Evolutionary conservation across 2,888 invertebrate genomes (phyloP).

Genomic region (Clitarchus hookeri): DNA sequence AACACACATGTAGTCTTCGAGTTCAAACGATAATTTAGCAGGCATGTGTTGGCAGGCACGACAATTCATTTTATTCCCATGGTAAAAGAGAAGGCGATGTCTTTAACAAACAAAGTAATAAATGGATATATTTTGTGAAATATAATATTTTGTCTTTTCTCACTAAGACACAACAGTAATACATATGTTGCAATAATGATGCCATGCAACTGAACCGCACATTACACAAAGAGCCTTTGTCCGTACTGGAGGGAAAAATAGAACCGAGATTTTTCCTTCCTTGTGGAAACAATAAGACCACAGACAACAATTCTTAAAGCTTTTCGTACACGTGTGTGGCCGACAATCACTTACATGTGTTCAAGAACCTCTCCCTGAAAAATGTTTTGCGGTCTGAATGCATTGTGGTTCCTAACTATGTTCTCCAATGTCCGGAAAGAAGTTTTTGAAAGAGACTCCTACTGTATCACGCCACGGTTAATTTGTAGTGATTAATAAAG

Average conservation of each 20-base stretch:
- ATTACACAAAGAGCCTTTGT: neutral
- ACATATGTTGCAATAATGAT: neutral
- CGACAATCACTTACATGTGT: neutral
- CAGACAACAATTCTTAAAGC: neutral
- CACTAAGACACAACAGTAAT: neutral
- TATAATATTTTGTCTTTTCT: neutral
- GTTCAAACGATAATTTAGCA: neutral
- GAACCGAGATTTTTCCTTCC: neutral
- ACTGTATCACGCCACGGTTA: neutral
- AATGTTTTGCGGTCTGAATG: neutral
- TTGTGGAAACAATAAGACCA: neutral
- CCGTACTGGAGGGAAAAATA: neutral
- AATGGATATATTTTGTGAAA: neutral
- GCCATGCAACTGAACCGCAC: neutral
- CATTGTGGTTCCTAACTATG: neutral
- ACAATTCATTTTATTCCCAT: neutral
- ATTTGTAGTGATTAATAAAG: no score
- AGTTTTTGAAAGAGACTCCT: neutral
- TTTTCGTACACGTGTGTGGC: neutral
- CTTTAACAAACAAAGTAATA: neutral
- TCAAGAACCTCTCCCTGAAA: neutral
- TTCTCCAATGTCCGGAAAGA: neutral
- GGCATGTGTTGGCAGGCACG: neutral
- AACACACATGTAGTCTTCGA: neutral
- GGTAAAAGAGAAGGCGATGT: neutral